Conservation (phyloP, 2,888 invertebrate species). For the Rutpela maculata region DNA sequence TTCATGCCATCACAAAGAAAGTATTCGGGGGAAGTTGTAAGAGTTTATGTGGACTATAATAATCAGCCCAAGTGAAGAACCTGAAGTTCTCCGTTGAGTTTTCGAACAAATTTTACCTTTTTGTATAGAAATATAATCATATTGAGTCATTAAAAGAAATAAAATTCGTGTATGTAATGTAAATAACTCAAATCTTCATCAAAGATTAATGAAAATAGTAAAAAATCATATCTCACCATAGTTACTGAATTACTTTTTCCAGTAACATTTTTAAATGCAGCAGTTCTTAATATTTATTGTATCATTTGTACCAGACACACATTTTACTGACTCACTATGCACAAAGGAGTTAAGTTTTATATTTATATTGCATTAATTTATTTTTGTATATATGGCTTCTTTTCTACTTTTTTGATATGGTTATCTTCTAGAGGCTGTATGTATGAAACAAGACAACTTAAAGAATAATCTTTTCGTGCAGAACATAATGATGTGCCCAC, state of each 20-base stretch:
- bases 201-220: neutral
- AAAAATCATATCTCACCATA: neutral
- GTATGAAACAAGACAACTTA: constrained; percentile 34
- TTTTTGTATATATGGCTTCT: constrained; percentile 45
- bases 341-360: constrained; percentile 17
- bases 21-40: constrained; percentile 92
- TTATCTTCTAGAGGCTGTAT: constrained; percentile 34
- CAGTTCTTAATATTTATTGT: neutral
- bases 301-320: neutral
- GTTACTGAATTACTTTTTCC: neutral
- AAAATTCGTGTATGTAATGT: neutral
- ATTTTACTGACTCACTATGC: constrained; percentile 15
- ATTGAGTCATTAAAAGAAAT: constrained; percentile 4
- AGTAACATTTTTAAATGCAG: neutral
- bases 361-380: constrained; percentile 38
- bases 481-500: constrained; percentile 31
- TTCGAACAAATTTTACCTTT: constrained; percentile 9
- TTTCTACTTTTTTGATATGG: constrained; percentile 17
- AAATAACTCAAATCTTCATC: neutral
- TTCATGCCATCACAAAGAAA: constrained; percentile 96
- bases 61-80: constrained; percentile 78
- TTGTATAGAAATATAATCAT: constrained; percentile 6
- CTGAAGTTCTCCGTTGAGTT: neutral
- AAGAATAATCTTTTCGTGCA: constrained; percentile 39
- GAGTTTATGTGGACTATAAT: constrained; percentile 89